phyloP scores from a whole-genome alignment of 2,113 vertebrate species.

The Misgurnus mizolepis region DNA sequence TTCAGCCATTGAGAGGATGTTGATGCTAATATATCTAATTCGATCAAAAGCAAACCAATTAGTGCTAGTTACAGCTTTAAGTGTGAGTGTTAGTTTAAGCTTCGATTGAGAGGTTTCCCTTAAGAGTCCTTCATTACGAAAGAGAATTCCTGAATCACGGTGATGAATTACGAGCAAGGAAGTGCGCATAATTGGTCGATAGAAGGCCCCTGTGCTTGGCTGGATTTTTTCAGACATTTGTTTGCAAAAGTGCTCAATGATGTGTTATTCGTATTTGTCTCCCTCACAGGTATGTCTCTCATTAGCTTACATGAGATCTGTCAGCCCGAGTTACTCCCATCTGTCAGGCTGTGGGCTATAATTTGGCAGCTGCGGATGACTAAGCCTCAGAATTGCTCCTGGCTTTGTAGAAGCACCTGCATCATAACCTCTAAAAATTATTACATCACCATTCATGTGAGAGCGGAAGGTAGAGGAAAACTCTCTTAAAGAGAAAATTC shows the following conservation, averaged over 20 bases:
- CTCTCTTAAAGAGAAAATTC: conserved; percentile 38
- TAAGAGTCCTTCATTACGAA: conserved; percentile 1
- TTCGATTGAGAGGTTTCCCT: neutral
- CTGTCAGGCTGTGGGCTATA: conserved; percentile 31
- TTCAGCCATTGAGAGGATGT: neutral
- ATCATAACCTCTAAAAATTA: conserved; percentile 28
- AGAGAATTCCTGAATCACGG: neutral
- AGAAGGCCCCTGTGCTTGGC: neutral
- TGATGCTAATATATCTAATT: neutral
- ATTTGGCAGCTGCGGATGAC: conserved; percentile 53
- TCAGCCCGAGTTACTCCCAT: conserved; percentile 17
- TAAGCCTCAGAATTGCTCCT: conserved; percentile 29
- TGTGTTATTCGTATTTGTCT: conserved; percentile 21
- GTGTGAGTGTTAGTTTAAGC: neutral
- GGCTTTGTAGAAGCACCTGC: conserved; percentile 44
- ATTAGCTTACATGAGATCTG: conserved; percentile 42
- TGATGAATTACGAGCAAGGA: neutral
- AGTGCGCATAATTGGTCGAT: too few species aligned
- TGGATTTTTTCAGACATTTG: conserved; percentile 23
- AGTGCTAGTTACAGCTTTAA: conserved; percentile 1
- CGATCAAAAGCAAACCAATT: neutral
- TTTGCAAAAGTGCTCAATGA: conserved; percentile 17
- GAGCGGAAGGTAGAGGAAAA: neutral
- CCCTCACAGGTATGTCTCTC: conserved; percentile 18
- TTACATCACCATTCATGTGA: neutral